Evolutionary conservation across 2,888 invertebrate genomes (phyloP).

Genomic region (Agelastica alni): DNA sequence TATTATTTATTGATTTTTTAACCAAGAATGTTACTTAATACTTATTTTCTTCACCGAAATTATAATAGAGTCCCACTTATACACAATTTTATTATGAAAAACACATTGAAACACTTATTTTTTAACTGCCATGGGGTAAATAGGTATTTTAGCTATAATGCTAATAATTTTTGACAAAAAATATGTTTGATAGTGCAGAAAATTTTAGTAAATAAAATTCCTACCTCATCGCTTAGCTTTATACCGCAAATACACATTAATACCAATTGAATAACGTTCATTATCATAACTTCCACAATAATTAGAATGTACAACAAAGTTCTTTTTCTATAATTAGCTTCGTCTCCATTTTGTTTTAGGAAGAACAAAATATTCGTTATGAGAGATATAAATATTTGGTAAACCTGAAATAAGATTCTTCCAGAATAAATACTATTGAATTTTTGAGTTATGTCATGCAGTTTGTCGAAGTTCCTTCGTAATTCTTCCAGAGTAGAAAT

Average conservation of each 20-base stretch:
- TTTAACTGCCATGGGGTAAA: no score
- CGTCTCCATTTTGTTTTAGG: slow-evolving; percentile 1
- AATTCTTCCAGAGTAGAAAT: slow-evolving; percentile 2
- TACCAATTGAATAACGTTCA: slow-evolving; percentile 6
- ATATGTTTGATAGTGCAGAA: no score
- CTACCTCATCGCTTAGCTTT: slow-evolving; percentile 9
- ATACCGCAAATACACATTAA: slow-evolving; percentile 8
- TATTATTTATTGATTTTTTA: no score
- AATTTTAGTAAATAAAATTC: neutral
- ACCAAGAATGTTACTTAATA: no score
- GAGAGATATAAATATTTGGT: slow-evolving; percentile 5
- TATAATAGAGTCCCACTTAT: no score
- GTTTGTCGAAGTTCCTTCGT: neutral
- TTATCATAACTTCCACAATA: slow-evolving; percentile 12
- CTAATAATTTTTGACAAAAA: no score
- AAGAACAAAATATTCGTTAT: slow-evolving; percentile 13
- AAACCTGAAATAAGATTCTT: slow-evolving; percentile 2
- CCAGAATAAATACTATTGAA: slow-evolving; percentile 10
- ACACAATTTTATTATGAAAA: no score
- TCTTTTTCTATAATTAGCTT: slow-evolving; percentile 8
- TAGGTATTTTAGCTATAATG: no score
- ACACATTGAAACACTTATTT: no score
- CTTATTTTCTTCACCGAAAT: no score
- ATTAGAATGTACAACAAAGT: neutral
- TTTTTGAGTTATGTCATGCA: slow-evolving; percentile 8